A percentile compares a stretch with the other conserved stretches of the same genome.
Conservation (phyloP, 2,113 vertebrate genomes). For the Mus pahari region DNA sequence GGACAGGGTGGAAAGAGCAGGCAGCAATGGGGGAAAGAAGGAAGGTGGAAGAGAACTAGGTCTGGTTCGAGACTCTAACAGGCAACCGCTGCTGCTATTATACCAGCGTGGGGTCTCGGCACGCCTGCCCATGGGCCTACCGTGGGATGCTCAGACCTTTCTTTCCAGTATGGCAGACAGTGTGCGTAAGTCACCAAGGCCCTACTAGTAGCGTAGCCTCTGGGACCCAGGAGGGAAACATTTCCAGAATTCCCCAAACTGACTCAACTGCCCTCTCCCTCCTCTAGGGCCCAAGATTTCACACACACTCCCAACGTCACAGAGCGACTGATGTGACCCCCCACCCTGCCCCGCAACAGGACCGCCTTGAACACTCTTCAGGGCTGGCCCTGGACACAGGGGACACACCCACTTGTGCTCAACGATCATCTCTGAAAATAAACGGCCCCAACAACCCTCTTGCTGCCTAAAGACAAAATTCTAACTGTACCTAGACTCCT, state of each 20-base stretch:
- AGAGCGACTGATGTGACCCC: rapidly evolving
- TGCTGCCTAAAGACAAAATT: not conserved
- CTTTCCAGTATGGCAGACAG: not conserved
- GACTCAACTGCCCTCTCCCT: not conserved
- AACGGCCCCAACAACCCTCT: not conserved
- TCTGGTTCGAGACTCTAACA: not conserved
- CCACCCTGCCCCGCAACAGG: not conserved
- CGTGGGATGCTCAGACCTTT: not conserved
- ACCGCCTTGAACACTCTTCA: not conserved
- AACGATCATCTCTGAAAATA: not conserved
- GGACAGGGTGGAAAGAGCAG: not conserved
- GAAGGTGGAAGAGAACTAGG: not conserved
- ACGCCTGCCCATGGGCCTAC: too few species aligned
- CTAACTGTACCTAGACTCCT: not conserved
- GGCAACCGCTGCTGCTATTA: too few species aligned
- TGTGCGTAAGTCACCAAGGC: not conserved
- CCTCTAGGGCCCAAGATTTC: not conserved
- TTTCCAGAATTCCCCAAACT: not conserved
- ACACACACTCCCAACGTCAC: not conserved
- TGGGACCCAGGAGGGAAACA: not conserved
- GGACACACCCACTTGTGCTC: not conserved
- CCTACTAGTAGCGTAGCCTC: not conserved
- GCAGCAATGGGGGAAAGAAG: not conserved
- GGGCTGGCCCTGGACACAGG: not conserved
- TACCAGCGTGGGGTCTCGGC: not conserved